Conservation (phyloP, 2,797 vertebrate species). For the Crenichthys baileyi region DNA sequence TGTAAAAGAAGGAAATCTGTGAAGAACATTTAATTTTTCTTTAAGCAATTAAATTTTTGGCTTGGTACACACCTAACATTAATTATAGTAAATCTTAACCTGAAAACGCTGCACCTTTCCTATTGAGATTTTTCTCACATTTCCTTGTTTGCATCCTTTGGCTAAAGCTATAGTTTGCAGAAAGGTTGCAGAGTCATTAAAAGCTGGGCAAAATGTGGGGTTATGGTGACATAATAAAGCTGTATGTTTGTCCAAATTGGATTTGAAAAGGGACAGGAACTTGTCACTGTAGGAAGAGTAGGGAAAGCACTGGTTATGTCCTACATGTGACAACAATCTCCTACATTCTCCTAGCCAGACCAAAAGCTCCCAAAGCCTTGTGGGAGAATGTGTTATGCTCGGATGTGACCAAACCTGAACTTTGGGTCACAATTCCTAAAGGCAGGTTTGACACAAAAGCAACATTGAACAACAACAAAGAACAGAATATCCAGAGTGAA, state of each 20-base stretch:
- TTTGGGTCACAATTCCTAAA: background rate
- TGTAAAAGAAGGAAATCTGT: background rate
- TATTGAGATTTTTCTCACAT: too few species aligned
- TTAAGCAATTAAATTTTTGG: background rate
- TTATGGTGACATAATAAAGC: background rate
- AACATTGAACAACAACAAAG: background rate
- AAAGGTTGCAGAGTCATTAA: too few species aligned
- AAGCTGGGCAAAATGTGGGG: background rate
- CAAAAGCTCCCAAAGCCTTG: background rate
- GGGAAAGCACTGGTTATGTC: background rate
- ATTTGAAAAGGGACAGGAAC: background rate
- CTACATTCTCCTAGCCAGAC: background rate
- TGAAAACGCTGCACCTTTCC: background rate
- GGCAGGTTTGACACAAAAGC: background rate
- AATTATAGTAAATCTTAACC: background rate
- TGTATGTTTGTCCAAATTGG: background rate
- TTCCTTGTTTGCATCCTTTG: too few species aligned
- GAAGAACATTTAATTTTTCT: background rate
- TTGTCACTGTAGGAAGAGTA: background rate
- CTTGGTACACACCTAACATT: background rate
- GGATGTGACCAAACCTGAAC: too few species aligned
- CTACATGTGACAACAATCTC: background rate
- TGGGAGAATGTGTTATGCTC: too few species aligned
- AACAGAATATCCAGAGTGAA: background rate
- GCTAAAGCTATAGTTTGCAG: background rate